Evolutionary conservation across 2,113 vertebrate species (phyloP).

Genomic region (Holacanthus passer): DNA sequence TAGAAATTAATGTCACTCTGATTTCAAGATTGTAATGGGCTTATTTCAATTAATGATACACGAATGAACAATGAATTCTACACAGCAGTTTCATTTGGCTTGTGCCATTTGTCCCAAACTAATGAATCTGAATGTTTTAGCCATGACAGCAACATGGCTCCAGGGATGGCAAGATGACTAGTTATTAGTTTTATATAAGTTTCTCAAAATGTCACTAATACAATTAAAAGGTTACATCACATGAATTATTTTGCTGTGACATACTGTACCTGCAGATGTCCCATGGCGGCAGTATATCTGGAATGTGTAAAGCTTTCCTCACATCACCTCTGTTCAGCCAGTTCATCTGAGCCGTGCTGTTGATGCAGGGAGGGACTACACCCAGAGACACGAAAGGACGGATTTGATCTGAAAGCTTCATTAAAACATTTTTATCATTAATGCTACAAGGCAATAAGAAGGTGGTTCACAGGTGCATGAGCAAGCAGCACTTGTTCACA

Average conservation of each 20-base stretch:
- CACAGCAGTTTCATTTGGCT: not conserved
- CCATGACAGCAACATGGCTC: no score
- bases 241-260: not conserved
- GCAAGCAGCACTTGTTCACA: not conserved
- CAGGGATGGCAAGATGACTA: no score
- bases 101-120: no score
- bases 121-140: no score
- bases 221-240: no score
- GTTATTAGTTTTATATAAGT: no score
- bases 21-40: not conserved
- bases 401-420: slow-evolving; percentile 40
- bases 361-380: slow-evolving; percentile 81
- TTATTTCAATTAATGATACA: not conserved
- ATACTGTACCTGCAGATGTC: slow-evolving; percentile 86
- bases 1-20: not conserved
- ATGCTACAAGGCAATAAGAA: not conserved
- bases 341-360: slow-evolving; percentile 80
- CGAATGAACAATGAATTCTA: not conserved
- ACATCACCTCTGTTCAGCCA: slow-evolving; percentile 85
- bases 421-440: not conserved
- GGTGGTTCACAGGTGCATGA: not conserved
- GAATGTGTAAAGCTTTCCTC: slow-evolving; percentile 84
- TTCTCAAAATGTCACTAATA: no score
- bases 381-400: slow-evolving; percentile 11
- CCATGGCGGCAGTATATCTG: slow-evolving; percentile 80